A percentile compares a stretch with the other conserved stretches of the same genome.
Evolutionary conservation across 2,888 invertebrate genomes (phyloP).

Genomic region (Tillus elongatus): DNA sequence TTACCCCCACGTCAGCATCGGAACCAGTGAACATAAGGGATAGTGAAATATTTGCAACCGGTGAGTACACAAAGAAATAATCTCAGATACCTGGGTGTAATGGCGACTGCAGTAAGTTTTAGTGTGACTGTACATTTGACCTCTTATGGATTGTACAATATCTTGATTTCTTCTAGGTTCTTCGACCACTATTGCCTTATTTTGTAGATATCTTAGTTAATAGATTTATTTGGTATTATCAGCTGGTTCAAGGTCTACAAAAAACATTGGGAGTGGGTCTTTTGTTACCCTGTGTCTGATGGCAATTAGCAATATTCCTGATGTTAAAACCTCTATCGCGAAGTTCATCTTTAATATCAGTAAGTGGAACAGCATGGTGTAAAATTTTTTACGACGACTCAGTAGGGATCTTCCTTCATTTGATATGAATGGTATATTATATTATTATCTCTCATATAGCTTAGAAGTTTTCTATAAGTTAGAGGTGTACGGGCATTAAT

Average conservation of each 20-base stretch:
- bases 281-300: constrained; percentile 12
- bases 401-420: constrained; percentile 14
- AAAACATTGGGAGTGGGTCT: constrained; percentile 14
- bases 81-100: too few relatives aligned
- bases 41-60: too few relatives aligned
- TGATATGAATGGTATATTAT: constrained; percentile 15
- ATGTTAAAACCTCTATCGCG: constrained; percentile 11
- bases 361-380: constrained; percentile 11
- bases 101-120: too few relatives aligned
- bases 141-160: too few relatives aligned
- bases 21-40: too few relatives aligned
- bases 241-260: constrained; percentile 16
- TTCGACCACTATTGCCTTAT: constrained; percentile 12
- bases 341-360: constrained; percentile 13
- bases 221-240: constrained; percentile 16
- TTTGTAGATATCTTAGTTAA: constrained; percentile 12
- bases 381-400: constrained; percentile 16
- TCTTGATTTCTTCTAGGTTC: too few relatives aligned
- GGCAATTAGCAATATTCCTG: constrained; percentile 15
- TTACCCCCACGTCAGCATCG: too few relatives aligned
- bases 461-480: constrained; percentile 14
- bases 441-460: constrained; percentile 12
- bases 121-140: too few relatives aligned
- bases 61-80: too few relatives aligned
- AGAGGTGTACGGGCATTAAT: too few relatives aligned